Conservation (phyloP, 2,797 vertebrate genomes). For the Syngnathus acus region DNA sequence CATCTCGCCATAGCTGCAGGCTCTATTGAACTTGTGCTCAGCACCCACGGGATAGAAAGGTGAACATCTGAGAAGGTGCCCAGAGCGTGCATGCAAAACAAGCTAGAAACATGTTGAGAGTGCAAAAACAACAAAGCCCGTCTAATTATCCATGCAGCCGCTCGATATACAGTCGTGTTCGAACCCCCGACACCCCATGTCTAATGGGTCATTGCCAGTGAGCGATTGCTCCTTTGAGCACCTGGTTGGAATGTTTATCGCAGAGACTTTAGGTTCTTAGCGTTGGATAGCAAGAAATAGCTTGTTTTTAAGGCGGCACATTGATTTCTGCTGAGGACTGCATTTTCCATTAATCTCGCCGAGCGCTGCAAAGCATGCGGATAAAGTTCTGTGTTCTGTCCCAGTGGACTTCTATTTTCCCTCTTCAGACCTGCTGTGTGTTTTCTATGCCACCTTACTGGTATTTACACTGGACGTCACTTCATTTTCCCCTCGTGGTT, state of each 20-base stretch:
- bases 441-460: slow-evolving; percentile 10
- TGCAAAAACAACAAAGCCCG: slow-evolving; percentile 49
- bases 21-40: slow-evolving; percentile 12
- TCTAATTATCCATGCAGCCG: slow-evolving; percentile 63
- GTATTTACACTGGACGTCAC: slow-evolving; percentile 13
- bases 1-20: background rate
- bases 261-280: slow-evolving; percentile 11
- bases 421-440: background rate
- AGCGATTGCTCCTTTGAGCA: slow-evolving; percentile 50
- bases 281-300: background rate
- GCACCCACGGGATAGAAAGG: slow-evolving; percentile 13
- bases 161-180: slow-evolving; percentile 62
- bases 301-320: background rate
- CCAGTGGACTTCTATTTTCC: background rate
- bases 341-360: background rate
- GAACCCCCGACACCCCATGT: slow-evolving; percentile 32
- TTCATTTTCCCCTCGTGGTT: slow-evolving; percentile 6
- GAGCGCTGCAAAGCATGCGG: background rate
- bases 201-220: slow-evolving; percentile 63
- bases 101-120: slow-evolving; percentile 46
- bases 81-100: slow-evolving; percentile 42
- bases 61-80: slow-evolving; percentile 38
- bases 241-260: slow-evolving; percentile 43
- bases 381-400: slow-evolving; percentile 1
- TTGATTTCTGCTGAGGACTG: slow-evolving; percentile 8